Evolutionary conservation across 2,797 vertebrate genomes (phyloP), one percentile per base, ranked within the genome.

Genomic region (Todus mexicanus): DNA sequence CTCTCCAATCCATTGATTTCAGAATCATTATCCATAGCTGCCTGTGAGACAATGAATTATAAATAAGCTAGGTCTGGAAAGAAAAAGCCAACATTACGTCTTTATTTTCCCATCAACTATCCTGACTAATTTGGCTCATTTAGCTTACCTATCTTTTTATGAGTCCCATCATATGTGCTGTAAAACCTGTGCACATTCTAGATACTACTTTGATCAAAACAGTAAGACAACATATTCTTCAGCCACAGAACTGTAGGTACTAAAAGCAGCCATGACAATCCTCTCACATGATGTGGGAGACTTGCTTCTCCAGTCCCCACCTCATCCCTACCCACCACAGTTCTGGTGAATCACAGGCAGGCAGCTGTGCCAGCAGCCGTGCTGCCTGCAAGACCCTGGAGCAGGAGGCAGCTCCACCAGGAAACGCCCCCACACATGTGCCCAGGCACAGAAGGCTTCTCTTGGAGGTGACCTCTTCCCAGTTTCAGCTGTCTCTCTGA

Each of bases 371-470:
- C 77, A 70, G 69, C 51, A 84, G 31, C 53, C 3, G 0, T 1
- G 0, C 17, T 43, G 38, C 51, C 74, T 59, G 7, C n/a, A 20
- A 25, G 51, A 45, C 19, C 19, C 47, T 29, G 37, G n/a, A 60
- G 63, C 42, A 47, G 38, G 20, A 45, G 31, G 37, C 37, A 84
- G 26, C 53, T 79, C 69, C 78, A 20, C 35, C 14, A 22, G 53
- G 18, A 27, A 50, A 23, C 50, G 6, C 20, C 37, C 71, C 31
- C 1, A 0, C 4, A 37, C 20, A 16, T 2, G 0, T 7, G 45
- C 65, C 43, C 53, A 9, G n/a, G 37, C 26, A 40, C 7, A 4
- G 71, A 5, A 4, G 7, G 18, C 38, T 53, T 57, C 66, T 57
- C 29, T 35, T 29, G 10, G 31, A 75, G 17, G 20, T 18, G 53